A percentile compares a stretch with the other conserved stretches of the same genome.
phyloP scores from a whole-genome alignment of 2,888 invertebrate species.

The Cephus nigrinus region DNA sequence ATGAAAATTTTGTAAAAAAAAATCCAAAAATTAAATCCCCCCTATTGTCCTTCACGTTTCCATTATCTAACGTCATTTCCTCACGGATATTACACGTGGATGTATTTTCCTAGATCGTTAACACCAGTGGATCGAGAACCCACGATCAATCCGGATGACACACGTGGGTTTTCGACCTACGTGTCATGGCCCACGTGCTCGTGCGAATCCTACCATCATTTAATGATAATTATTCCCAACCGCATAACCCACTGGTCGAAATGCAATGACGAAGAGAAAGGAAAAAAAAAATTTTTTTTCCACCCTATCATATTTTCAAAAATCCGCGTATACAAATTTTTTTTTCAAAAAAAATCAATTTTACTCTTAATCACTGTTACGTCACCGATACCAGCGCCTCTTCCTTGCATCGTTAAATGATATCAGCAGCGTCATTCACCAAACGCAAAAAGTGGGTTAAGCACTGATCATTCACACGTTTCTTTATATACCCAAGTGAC shows the following conservation, averaged over 20 bases:
- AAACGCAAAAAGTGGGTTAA: neutral
- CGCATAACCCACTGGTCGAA: neutral
- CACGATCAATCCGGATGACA: constrained; percentile 29
- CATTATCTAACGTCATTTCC: neutral
- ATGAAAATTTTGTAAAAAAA: neutral
- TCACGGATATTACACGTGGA: neutral
- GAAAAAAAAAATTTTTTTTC: constrained; percentile 31
- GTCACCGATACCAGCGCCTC: neutral
- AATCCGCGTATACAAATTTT: too few relatives aligned
- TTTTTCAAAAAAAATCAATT: too few relatives aligned
- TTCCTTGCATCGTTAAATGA: neutral
- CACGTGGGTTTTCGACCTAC: constrained; percentile 47
- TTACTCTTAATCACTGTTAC: neutral
- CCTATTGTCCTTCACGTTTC: neutral
- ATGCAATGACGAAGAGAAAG: constrained; percentile 35
- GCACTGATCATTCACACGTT: neutral
- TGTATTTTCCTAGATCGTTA: neutral
- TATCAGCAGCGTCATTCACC: neutral
- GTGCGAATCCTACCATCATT: constrained; percentile 24
- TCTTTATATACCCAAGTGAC: neutral
- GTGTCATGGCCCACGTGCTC: constrained; percentile 45
- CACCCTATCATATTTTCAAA: too few relatives aligned
- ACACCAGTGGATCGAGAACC: neutral
- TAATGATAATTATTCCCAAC: constrained; percentile 36
- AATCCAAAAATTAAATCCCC: neutral